Percentiles rank a stretch among this genome's conserved stretches.
phyloP scores from a whole-genome alignment of 2,797 vertebrate genomes.

The Trachurus trachurus region DNA sequence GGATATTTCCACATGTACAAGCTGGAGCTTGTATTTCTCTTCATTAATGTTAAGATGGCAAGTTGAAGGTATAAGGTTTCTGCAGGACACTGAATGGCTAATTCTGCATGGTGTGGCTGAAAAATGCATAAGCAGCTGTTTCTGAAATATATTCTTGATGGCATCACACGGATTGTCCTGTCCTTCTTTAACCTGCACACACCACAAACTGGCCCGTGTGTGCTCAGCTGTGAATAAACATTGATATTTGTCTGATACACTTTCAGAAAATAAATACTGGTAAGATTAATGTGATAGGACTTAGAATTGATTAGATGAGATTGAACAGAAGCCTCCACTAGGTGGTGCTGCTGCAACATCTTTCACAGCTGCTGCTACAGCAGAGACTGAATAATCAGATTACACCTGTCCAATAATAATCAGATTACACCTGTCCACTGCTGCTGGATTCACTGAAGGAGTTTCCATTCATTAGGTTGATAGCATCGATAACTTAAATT shows the following conservation, averaged over 20 bases:
- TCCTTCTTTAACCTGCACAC: slow-evolving; percentile 32
- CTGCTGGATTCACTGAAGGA: background rate
- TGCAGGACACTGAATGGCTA: slow-evolving; percentile 20
- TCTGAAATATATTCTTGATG: slow-evolving; percentile 64
- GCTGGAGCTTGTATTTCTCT: slow-evolving; percentile 17
- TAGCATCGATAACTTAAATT: background rate
- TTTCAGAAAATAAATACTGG: background rate
- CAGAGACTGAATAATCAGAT: background rate
- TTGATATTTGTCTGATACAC: background rate
- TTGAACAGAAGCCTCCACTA: slow-evolving; percentile 1
- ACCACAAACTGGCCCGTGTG: background rate
- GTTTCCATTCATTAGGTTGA: background rate
- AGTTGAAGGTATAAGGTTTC: slow-evolving; percentile 40
- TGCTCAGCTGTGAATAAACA: background rate
- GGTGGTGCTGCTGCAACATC: slow-evolving; percentile 16
- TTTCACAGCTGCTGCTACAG: background rate
- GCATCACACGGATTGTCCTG: slow-evolving; percentile 58
- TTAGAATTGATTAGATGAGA: background rate
- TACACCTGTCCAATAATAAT: background rate
- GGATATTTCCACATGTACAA: background rate
- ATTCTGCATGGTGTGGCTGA: slow-evolving; percentile 60
- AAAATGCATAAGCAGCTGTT: slow-evolving; percentile 25
- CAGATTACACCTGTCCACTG: background rate
- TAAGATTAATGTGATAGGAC: background rate
- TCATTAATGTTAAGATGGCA: background rate